Base-by-base conservation (phyloP, 2,888 invertebrate species). In the Falcaria lacertinaria region DNA sequence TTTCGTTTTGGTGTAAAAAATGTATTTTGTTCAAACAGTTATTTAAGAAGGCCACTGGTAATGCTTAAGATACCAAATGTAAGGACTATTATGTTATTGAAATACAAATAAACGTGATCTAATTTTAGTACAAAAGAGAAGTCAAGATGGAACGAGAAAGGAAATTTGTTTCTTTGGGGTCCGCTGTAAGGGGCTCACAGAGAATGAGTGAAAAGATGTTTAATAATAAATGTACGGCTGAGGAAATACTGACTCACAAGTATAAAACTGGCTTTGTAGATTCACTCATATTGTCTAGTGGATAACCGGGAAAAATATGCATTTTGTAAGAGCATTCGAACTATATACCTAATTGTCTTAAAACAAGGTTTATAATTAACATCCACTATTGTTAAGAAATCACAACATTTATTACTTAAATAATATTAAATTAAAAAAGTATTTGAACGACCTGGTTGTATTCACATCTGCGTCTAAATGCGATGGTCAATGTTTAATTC, bases 191-290 rank as follows among this genome's bases (percentile, higher is more conserved):
- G n/a, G 16, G 41, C 48, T 54, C 48, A 58, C 48, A 53, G 32
- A 37, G 50, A 54, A 57, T 50, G 44, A 43, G 39, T 48, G 42
- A 52, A 51, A 44, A 56, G 48, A 50, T 54, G 45, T 52, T 60
- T 54, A 52, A 57, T 53, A 48, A 58, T 36, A 36, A 35, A 36
- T 36, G 36, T 36, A 6, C 11, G 19, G 6, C 19, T 13, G 3
- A 17, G 19, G 14, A 16, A 35, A 6, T 19, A 17, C 35, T 13
- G 17, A 35, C 35, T 19, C n/a, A 5, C 13, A 13, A 19, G 2
- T 14, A 36, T 11, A 19, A 36, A 22, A 19, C 28, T n/a, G 5
- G 13, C 19, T 36, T 22, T 19, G 36, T 17, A 7, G 19, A 13
- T 14, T 19, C 17, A 36, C 17, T 19, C 13, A 36, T 19, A 36